Evolutionary conservation across 2,113 vertebrate genomes (phyloP).

Genomic region (Balaenoptera acutorostrata): DNA sequence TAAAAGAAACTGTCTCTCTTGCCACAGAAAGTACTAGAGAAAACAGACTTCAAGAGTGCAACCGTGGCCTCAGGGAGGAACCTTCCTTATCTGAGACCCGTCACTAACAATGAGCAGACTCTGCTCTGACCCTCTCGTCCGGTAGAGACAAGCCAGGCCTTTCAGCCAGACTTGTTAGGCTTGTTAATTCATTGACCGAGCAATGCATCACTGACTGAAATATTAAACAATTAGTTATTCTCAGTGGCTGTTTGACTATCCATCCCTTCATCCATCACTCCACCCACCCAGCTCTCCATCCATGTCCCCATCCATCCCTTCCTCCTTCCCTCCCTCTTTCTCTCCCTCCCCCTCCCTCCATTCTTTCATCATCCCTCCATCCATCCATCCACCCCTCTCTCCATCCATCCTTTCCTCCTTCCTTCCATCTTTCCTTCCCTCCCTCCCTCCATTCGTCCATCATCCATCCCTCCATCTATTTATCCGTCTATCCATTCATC

Average conservation of each 20-base stretch:
- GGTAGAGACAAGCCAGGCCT: background rate
- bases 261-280: accelerated
- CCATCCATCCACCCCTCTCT: background rate
- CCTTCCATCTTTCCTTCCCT: background rate
- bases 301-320: accelerated
- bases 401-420: background rate
- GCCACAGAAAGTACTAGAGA: background rate
- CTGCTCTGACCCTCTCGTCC: accelerated
- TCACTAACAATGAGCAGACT: background rate
- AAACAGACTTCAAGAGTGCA: background rate
- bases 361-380: background rate
- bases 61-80: too few species aligned
- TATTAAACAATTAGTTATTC: accelerated
- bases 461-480: too few species aligned
- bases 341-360: too few species aligned
- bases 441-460: background rate
- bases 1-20: background rate
- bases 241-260: accelerated
- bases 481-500: background rate
- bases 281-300: background rate
- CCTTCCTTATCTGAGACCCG: background rate
- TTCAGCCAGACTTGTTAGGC: background rate
- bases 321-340: too few species aligned
- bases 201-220: background rate
- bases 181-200: background rate